Evolutionary conservation across 2,113 vertebrate genomes (phyloP).

Genomic region (Hassar affinis): DNA sequence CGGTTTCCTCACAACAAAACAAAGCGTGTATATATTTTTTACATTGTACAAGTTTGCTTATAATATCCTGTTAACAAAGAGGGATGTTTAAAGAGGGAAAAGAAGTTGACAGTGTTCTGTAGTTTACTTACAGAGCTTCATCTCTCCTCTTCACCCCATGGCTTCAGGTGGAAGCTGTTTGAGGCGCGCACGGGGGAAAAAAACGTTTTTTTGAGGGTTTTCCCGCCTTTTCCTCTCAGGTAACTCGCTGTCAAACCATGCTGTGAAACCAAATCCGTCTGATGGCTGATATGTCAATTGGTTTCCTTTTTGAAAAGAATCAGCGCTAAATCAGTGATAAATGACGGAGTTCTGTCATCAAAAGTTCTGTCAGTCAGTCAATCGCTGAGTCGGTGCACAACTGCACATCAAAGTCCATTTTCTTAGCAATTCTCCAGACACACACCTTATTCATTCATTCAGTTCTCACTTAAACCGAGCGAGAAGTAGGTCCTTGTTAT

Average conservation of each 20-base stretch:
- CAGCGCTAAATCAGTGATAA: too few species aligned
- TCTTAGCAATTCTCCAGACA: not conserved
- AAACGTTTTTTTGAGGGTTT: not conserved
- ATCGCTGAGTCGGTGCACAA: not conserved
- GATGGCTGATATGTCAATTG: too few species aligned
- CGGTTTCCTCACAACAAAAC: not conserved
- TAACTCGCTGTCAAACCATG: not conserved
- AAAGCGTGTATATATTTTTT: not conserved
- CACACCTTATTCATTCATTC: not conserved
- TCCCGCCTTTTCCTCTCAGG: conserved; percentile 7
- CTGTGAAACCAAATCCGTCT: too few species aligned
- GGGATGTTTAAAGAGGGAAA: not conserved
- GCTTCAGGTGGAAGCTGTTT: not conserved
- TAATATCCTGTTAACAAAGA: not conserved
- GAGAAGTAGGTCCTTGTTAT: not conserved
- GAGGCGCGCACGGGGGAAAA: not conserved
- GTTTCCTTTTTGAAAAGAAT: too few species aligned
- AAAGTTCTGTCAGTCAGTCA: conserved; percentile 12
- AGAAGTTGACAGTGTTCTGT: not conserved
- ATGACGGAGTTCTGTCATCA: not conserved
- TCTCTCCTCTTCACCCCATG: conserved; percentile 48
- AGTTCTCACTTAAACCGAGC: not conserved
- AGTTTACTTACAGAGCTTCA: conserved; percentile 32
- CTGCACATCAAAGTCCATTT: not conserved
- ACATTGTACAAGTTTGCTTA: not conserved